A percentile compares a stretch with the other conserved stretches of the same genome.
These are phyloP conservation scores for Glaucidium brasilianum DNA, from an alignment of 2,113 vertebrate genomes.

Conservation along the genomic window DNA sequence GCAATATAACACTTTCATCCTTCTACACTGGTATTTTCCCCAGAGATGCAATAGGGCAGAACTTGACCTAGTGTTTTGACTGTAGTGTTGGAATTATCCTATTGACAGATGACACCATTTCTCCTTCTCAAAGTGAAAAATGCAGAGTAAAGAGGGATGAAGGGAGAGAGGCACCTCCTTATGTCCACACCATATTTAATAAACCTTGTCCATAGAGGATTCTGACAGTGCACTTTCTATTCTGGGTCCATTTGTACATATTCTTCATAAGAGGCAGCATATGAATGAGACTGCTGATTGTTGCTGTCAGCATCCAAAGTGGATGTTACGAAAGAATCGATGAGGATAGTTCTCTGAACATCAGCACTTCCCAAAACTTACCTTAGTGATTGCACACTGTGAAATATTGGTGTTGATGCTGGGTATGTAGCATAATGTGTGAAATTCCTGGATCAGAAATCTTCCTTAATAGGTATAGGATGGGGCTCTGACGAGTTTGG, in stretches of 20 bases:
- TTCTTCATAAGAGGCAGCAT: background rate
- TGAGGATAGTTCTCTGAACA: background rate
- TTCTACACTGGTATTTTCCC: background rate
- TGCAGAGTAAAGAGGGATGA: background rate
- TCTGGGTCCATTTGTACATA: background rate
- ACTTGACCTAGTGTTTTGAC: background rate
- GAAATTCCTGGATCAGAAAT: background rate
- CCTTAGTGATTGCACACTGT: background rate
- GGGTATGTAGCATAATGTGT: fast-evolving
- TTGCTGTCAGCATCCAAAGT: background rate
- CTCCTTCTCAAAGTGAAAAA: background rate
- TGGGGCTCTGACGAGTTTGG: background rate
- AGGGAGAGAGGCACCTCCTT: background rate
- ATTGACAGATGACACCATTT: background rate
- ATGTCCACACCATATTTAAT: background rate
- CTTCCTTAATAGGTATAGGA: background rate
- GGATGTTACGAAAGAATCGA: background rate
- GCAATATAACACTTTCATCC: background rate
- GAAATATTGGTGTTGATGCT: background rate
- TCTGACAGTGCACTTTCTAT: background rate
- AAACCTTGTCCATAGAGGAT: background rate
- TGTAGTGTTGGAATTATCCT: background rate
- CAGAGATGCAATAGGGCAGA: background rate
- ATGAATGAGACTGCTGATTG: background rate
- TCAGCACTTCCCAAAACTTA: background rate